Base-by-base conservation (phyloP, 2,113 vertebrate species). In the Calidris pygmaea region DNA sequence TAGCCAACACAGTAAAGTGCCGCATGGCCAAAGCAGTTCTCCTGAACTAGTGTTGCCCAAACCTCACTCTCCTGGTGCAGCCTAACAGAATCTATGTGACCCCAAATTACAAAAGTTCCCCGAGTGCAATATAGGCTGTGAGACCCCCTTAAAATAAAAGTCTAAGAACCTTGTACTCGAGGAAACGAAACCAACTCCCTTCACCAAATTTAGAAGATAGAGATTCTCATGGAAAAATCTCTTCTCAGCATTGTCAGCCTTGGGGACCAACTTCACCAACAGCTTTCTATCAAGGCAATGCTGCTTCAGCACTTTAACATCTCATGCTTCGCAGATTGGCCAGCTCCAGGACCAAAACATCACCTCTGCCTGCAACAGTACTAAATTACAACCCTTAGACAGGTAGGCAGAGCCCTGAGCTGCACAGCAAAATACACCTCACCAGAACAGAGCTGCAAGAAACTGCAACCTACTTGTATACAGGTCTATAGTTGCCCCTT, bases 401-500 rank as follows among this genome's bases (percentile, higher is more conserved):
- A 60, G 50, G 29, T 2, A 12, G 32, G 32, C 32, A 81, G 12
- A 66, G 11, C 13, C 16, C 41, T 30, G n/a, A 2, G 41, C n/a
- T 65, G 20, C 34, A 59, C 30, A 32, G 22, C 7, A 74, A 85
- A 60, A 7, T 10, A 70, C 10, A 47, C 3, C 1, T 10, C 43
- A 32, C 13, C 24, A 58, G 14, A 20, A 45, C 2, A 55, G 0
- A 1, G 2, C 6, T 47, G 55, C 17, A 77, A 43, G 3, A 5
- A 48, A 30, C 4, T 7, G 9, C 10, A 20, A 94, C 95, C 90
- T 72, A 96, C 95, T 43, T 30, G 93, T 95, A 18, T 39, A 82
- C 2, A 7, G 5, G 1, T 0, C 0, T 48, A 8, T 7, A n/a
- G 55, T 10, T 0, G 0, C 0, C 2, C 68, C 82, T 23, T 41